Base-by-base conservation (phyloP, 2,113 vertebrate genomes). In the Myrmophylax atrothorax region DNA sequence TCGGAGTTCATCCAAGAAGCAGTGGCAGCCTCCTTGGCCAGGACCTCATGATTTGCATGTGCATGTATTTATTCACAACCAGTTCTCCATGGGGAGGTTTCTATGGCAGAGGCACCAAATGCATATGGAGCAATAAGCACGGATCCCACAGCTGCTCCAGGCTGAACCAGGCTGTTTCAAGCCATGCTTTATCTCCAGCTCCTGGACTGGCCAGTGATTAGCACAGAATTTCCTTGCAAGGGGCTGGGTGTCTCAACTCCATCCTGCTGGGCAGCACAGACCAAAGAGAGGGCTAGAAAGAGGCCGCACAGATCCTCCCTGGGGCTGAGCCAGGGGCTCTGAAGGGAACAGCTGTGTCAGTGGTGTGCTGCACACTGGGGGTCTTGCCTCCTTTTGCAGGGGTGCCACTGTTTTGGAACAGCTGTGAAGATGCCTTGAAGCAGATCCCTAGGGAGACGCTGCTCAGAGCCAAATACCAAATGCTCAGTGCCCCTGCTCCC, bases 221-320 rank as follows among this genome's bases (percentile, higher is more conserved):
- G 70, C 87, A 76, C 29, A 94, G 84, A 93, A 64, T 75, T 82
- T 66, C 73, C 40, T 84, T 74, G 87, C 38, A 68, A 91, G 84
- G 64, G 47, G 56, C 42, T 55, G 63, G 90, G 77, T 38, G 22
- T 87, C 77, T 81, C 63, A 56, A 49, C 42, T 69, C 38, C 50
- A 35, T 70, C 64, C 80, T 78, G 84, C 84, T 53, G 68, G 33
- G 72, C 2, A 91, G 87, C 62, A 56, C 50, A 59, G 66, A 56
- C 82, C 68, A 86, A 80, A 8, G 10, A 72, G 83, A 84, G 69
- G 81, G 60, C 84, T 93, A 55, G 64, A 62, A 90, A 46, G 20
- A 56, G 59, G 69, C 72, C 68, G 59, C 72, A 12, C 42, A 33
- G 60, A 68, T n/a, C 42, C 49, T 77, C 18, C 12, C 81, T 64